These are phyloP conservation scores for Steinernema hermaphroditum DNA, from an alignment of 2,888 invertebrate species.

Conservation along the genomic window DNA sequence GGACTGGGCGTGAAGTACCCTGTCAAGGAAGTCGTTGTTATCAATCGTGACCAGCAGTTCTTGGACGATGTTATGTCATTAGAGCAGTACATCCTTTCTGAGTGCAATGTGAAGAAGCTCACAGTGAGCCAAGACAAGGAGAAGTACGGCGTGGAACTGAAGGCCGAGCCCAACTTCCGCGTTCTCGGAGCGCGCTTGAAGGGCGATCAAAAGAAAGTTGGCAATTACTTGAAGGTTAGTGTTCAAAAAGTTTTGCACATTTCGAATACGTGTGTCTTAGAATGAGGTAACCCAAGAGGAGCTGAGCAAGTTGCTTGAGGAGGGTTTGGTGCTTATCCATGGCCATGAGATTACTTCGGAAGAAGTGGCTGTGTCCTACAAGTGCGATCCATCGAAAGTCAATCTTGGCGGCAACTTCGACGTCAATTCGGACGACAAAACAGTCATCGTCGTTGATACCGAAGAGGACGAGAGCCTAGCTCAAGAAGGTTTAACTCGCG, in stretches of 20 bases:
- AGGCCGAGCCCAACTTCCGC: constrained; percentile 93
- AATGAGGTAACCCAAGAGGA: constrained; percentile 76
- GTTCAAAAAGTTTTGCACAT: not conserved
- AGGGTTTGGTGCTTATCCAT: constrained; percentile 76
- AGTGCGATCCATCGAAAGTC: constrained; percentile 66
- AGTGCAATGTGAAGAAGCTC: constrained; percentile 85
- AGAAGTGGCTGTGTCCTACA: constrained; percentile 75
- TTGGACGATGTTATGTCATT: constrained; percentile 80
- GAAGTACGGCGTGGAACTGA: constrained; percentile 84
- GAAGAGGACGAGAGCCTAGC: constrained; percentile 85
- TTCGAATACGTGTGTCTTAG: constrained; percentile 46
- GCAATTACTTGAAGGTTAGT: constrained; percentile 76
- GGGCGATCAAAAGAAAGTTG: constrained; percentile 84
- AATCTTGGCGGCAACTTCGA: constrained; percentile 73
- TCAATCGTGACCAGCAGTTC: constrained; percentile 81
- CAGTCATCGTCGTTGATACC: constrained; percentile 82
- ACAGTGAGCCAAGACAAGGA: constrained; percentile 85
- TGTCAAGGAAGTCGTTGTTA: constrained; percentile 89
- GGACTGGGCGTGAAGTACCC: constrained; percentile 93
- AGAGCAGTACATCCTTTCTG: constrained; percentile 83
- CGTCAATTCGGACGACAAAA: constrained; percentile 78
- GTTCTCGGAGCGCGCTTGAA: constrained; percentile 84
- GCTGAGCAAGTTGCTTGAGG: constrained; percentile 77
- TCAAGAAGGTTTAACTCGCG: constrained; percentile 91
- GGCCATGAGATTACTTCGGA: constrained; percentile 75